Conservation (phyloP, 2,888 invertebrate species). For the Platypus cylindrus region DNA sequence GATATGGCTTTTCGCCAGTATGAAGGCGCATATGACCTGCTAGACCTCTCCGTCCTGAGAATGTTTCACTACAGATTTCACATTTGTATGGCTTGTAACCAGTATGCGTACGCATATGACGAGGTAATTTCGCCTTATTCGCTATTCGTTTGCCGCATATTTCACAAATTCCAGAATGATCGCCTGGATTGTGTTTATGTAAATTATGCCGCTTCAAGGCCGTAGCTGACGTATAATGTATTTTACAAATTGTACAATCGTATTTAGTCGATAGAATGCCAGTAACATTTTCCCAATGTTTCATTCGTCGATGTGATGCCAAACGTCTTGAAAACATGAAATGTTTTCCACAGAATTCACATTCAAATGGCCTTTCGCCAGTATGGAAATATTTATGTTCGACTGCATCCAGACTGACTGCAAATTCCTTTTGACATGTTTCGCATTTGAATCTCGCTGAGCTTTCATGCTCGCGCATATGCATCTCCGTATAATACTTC, state of each 20-base stretch:
- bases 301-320: slow-evolving; percentile 37
- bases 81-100: slow-evolving; percentile 36
- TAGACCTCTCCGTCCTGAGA: too few relatives aligned
- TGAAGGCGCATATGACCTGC: slow-evolving; percentile 37
- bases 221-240: slow-evolving; percentile 28
- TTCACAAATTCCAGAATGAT: slow-evolving; percentile 38
- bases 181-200: slow-evolving; percentile 34
- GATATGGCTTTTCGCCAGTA: slow-evolving; percentile 33
- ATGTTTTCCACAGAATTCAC: slow-evolving; percentile 41
- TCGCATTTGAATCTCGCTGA: slow-evolving; percentile 36
- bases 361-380: slow-evolving; percentile 38
- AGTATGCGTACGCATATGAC: slow-evolving; percentile 36
- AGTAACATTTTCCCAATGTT: slow-evolving; percentile 37
- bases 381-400: slow-evolving; percentile 36
- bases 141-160: slow-evolving; percentile 45
- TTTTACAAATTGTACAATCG: slow-evolving; percentile 30
- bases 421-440: slow-evolving; percentile 36
- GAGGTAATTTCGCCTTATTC: too few relatives aligned
- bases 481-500: slow-evolving; percentile 29
- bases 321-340: slow-evolving; percentile 41
- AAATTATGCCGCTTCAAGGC: slow-evolving; percentile 26
- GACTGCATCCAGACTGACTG: slow-evolving; percentile 37
- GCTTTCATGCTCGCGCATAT: slow-evolving; percentile 33
- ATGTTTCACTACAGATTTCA: slow-evolving; percentile 35
- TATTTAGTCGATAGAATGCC: slow-evolving; percentile 31